Conservation (phyloP, 2,113 vertebrate genomes). For the Ploceus nigricollis region DNA sequence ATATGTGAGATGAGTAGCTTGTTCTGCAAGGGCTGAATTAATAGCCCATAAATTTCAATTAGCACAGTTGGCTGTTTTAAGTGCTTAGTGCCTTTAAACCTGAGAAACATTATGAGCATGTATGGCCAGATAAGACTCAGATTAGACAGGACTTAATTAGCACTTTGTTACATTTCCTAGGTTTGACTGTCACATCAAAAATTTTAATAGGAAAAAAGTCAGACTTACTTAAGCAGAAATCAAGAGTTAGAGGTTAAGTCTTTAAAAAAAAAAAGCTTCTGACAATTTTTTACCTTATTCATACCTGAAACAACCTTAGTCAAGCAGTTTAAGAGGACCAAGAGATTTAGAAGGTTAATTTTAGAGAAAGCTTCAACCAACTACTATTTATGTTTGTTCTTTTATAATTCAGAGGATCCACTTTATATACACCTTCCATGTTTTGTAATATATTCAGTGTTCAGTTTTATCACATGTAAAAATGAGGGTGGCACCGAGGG, state of each 20-base stretch:
- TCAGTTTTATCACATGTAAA: background rate
- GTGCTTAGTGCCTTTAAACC: background rate
- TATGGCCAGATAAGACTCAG: background rate
- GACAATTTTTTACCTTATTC: background rate
- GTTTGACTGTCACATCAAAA: background rate
- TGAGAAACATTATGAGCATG: background rate
- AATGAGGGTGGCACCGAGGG: background rate
- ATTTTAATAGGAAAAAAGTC: background rate
- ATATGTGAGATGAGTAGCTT: background rate
- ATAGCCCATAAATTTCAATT: conserved; percentile 7
- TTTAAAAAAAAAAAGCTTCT: background rate
- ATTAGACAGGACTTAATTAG: background rate
- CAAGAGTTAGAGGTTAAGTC: background rate
- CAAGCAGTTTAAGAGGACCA: background rate
- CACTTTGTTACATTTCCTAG: background rate
- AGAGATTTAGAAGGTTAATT: background rate
- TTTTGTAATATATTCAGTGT: background rate
- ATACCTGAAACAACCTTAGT: background rate
- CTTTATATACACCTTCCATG: background rate
- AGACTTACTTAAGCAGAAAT: background rate
- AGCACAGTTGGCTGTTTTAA: background rate
- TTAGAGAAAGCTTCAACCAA: background rate
- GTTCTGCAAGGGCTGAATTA: background rate
- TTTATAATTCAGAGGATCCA: background rate
- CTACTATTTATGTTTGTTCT: background rate